Conservation (phyloP, 1,140 invertebrate genomes). For the Psilanteris sp. region DNA sequence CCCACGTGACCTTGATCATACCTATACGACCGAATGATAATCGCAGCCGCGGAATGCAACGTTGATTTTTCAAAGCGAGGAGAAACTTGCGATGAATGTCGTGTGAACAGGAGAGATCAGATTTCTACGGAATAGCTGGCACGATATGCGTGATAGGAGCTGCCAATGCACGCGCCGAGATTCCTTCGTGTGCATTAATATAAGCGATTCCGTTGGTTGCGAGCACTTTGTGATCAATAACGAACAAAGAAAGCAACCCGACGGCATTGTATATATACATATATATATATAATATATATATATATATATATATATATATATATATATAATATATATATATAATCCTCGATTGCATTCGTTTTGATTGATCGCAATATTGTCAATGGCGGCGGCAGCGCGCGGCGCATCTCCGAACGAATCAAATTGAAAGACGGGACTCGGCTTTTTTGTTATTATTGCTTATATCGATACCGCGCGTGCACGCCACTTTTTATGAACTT, state of each 20-base stretch:
- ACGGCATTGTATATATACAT: no score
- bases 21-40: slow-evolving; percentile 56
- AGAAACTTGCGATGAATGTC: slow-evolving; percentile 64
- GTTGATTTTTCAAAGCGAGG: slow-evolving; percentile 55
- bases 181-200: slow-evolving; percentile 15
- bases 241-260: slow-evolving; percentile 1
- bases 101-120: slow-evolving; percentile 65
- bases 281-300: no score
- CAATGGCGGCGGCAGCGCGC: background rate
- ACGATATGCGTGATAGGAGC: slow-evolving; percentile 47
- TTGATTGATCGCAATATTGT: slow-evolving; percentile 22
- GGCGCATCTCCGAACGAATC: no score
- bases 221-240: slow-evolving; percentile 15
- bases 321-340: no score
- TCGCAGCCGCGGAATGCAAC: slow-evolving; percentile 47
- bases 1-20: slow-evolving; percentile 64
- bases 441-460: no score
- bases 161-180: slow-evolving; percentile 26
- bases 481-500: no score
- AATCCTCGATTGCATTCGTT: slow-evolving; percentile 12
- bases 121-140: slow-evolving; percentile 65
- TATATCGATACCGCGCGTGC: no score
- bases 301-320: no score
- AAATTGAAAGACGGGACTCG: no score
- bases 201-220: slow-evolving; percentile 3